These are phyloP conservation scores for Drosophila cognata DNA, from an alignment of 2,888 invertebrate genomes.

Conservation along the genomic window DNA sequence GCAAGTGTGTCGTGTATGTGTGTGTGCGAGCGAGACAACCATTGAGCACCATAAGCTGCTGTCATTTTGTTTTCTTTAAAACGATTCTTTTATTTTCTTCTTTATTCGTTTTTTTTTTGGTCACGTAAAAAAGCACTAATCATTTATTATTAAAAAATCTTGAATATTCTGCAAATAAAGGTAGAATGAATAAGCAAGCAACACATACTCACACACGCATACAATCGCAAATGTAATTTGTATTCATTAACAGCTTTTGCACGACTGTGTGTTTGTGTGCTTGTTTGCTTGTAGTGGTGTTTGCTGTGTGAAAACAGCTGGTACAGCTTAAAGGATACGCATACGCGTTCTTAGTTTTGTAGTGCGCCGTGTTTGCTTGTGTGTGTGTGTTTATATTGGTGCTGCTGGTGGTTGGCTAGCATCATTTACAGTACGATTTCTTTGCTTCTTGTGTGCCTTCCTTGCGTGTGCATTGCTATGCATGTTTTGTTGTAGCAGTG, in stretches of 20 bases:
- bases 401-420: slow-evolving; percentile 56
- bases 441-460: slow-evolving; percentile 30
- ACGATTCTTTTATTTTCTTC: slow-evolving; percentile 59
- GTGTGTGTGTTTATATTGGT: slow-evolving; percentile 31
- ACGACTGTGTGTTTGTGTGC: slow-evolving; percentile 13
- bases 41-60: slow-evolving; percentile 67
- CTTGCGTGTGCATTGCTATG: slow-evolving; percentile 73
- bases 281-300: slow-evolving; percentile 23
- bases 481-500: slow-evolving; percentile 48
- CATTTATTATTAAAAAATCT: slow-evolving; percentile 49
- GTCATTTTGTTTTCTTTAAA: slow-evolving; percentile 71
- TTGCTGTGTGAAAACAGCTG: slow-evolving; percentile 68
- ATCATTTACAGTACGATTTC: slow-evolving; percentile 50
- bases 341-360: slow-evolving; percentile 42
- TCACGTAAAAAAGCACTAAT: slow-evolving; percentile 70
- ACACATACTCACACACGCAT: neutral
- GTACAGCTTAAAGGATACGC: slow-evolving; percentile 73
- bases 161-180: slow-evolving; percentile 34
- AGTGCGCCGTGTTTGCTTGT: slow-evolving; percentile 30
- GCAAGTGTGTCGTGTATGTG: slow-evolving; percentile 49
- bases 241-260: slow-evolving; percentile 46
- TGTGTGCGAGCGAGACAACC: slow-evolving; percentile 65
- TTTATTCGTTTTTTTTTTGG: slow-evolving; percentile 50
- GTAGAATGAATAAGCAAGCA: slow-evolving; percentile 8
- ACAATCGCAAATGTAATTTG: slow-evolving; percentile 30